Conservation (phyloP, 1,140 invertebrate genomes). For the Zaprionus gabonicus region DNA sequence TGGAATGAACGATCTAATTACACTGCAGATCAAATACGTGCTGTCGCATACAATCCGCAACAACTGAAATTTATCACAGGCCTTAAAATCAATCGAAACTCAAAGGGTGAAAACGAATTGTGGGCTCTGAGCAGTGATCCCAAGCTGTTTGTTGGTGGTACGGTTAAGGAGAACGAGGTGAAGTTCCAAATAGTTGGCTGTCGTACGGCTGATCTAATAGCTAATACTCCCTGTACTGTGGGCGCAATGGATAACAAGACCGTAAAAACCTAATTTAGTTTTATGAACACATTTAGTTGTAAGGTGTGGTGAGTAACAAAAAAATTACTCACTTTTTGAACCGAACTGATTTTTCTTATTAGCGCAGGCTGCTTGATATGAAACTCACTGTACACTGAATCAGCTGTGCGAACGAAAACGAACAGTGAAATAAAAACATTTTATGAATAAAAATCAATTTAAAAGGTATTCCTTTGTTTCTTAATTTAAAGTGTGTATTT, state of each 20-base stretch:
- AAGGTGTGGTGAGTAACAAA: background rate
- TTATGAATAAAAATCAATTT: background rate
- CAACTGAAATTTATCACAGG: slow-evolving; percentile 89
- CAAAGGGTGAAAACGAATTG: slow-evolving; percentile 84
- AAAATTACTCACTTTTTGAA: slow-evolving; percentile 5
- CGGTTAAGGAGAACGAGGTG: slow-evolving; percentile 85
- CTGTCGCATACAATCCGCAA: slow-evolving; percentile 84
- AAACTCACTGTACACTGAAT: background rate
- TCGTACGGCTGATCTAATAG: slow-evolving; percentile 69
- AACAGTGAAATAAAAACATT: background rate
- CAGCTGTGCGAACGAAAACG: background rate
- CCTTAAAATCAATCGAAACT: slow-evolving; percentile 87
- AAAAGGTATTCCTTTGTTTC: too few species aligned
- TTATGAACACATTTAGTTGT: background rate
- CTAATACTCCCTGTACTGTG: slow-evolving; percentile 70
- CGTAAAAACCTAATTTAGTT: background rate
- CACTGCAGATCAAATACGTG: slow-evolving; percentile 61
- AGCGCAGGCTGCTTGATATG: slow-evolving; percentile 13
- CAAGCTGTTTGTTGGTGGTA: slow-evolving; percentile 85
- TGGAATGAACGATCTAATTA: slow-evolving; percentile 63
- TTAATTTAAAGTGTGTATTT: background rate
- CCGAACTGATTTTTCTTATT: background rate
- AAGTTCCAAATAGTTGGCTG: slow-evolving; percentile 89
- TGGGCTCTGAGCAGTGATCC: slow-evolving; percentile 87
- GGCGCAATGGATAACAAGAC: slow-evolving; percentile 24